Evolutionary conservation across 2,797 vertebrate genomes (phyloP).

Genomic region (Sylvia borin): DNA sequence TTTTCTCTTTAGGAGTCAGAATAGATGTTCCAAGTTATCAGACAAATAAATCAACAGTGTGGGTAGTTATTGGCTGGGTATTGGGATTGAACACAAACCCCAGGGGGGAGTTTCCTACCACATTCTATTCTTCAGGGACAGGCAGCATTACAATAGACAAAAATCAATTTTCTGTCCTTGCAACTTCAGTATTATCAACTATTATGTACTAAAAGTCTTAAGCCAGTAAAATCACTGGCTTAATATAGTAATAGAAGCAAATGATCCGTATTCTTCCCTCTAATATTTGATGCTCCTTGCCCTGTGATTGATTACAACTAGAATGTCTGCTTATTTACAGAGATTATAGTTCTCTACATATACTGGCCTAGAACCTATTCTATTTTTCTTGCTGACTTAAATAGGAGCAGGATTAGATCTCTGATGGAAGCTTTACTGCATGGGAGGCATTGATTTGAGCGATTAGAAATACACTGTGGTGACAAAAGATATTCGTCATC

Average conservation of each 20-base stretch:
- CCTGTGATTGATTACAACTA: background rate
- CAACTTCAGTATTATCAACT: background rate
- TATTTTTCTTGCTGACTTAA: background rate
- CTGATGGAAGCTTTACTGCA: background rate
- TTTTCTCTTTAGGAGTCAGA: background rate
- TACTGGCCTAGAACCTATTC: background rate
- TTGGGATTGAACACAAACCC: background rate
- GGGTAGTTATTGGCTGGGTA: background rate
- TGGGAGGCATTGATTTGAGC: background rate
- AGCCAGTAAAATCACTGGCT: background rate
- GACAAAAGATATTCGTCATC: background rate
- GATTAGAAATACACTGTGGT: background rate
- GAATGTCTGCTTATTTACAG: constrained; percentile 1
- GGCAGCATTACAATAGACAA: background rate
- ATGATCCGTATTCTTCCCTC: background rate
- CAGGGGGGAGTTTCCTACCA: background rate
- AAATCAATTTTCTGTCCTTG: background rate
- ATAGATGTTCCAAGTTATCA: background rate
- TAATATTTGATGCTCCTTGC: background rate
- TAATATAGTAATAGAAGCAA: background rate
- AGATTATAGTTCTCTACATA: background rate
- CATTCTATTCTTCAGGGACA: background rate
- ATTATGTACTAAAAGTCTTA: background rate
- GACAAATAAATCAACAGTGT: background rate
- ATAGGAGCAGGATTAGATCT: background rate